Base-by-base conservation (phyloP, 2,113 vertebrate genomes). In the Tachuris rubrigastra region DNA sequence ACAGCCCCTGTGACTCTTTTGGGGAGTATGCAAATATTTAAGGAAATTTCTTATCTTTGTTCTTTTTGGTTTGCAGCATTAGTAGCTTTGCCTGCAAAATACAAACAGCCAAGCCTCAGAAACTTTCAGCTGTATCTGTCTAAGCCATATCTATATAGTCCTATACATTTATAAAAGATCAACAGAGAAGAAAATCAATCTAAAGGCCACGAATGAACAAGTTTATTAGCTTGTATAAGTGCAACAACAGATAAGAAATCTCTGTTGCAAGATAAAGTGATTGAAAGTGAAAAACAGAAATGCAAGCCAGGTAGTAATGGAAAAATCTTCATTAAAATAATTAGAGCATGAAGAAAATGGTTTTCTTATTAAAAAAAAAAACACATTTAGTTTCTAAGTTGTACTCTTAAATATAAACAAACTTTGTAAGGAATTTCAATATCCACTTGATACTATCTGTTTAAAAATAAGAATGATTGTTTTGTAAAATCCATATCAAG, bases 261-360 rank as follows among this genome's bases (percentile, higher is more conserved):
- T 93, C 83, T 67, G 25, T 89, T 58, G 23, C 2, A 9, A 91
- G 69, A 81, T 63, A 69, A 90, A 81, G 23, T 63, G 22, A 93
- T 47, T 71, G 39, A 92, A 91, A 95, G 89, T 23, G 0, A 67
- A 86, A 86, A 92, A 53, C 16, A 80, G 69, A 95, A 87, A 84
- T 42, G 20, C 17, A 91, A 91, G 15, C n/a, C 23, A 74, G 76
- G 24, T 84, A 81, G n/a, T 78, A 94, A 89, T 35, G 39, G 18
- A 46, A 92, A 89, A 89, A 74, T 44, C 44, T 74, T 84, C 80
- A 87, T 89, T 94, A 81, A 91, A 89, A 39, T 42, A 86, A 71
- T 68, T 72, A 92, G 50, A 94, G 50, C 63, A 84, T 86, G 84
- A 62, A 91, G 28, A 91, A 58, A 59, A 8, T n/a, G 10, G 1